These are phyloP conservation scores for Pherbina coryleti DNA, from an alignment of 2,888 invertebrate genomes.

Conservation along the genomic window DNA sequence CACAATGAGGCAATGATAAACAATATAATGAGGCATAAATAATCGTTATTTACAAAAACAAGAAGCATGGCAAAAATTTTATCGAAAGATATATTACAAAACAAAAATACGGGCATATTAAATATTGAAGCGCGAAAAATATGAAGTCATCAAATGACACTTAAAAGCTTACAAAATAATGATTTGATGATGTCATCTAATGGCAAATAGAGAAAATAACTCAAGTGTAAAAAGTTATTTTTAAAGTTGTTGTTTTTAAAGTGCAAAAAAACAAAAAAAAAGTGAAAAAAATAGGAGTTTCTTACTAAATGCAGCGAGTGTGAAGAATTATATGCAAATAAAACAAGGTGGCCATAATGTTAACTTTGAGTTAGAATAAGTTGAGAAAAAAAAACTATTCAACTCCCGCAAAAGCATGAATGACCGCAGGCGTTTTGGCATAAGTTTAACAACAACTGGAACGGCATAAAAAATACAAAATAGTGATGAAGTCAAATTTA, in stretches of 20 bases:
- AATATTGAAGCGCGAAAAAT: background rate
- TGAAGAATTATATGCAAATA: background rate
- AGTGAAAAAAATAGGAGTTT: background rate
- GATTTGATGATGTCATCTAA: slow-evolving; percentile 23
- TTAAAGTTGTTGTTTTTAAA: background rate
- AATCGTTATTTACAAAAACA: too few species aligned
- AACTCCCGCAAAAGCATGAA: background rate
- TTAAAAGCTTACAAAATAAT: background rate
- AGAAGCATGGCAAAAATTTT: too few species aligned
- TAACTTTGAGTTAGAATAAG: background rate
- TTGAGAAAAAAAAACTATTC: background rate
- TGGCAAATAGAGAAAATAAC: slow-evolving; percentile 7
- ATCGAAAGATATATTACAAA: too few species aligned
- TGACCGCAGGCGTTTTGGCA: background rate
- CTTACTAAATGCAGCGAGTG: background rate
- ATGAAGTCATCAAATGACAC: slow-evolving; percentile 32
- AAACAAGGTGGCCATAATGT: background rate
- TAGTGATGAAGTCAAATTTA: slow-evolving; percentile 38
- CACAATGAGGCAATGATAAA: too few species aligned
- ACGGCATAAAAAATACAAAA: slow-evolving; percentile 5
- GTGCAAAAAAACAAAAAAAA: background rate
- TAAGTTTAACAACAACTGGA: background rate
- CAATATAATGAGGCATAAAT: too few species aligned
- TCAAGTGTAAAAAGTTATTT: slow-evolving; percentile 26
- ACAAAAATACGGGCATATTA: too few species aligned